Percentiles rank a stretch among this genome's conserved stretches.
These are phyloP conservation scores for Monochamus alternatus DNA, from an alignment of 2,888 invertebrate genomes.

Conservation along the genomic window DNA sequence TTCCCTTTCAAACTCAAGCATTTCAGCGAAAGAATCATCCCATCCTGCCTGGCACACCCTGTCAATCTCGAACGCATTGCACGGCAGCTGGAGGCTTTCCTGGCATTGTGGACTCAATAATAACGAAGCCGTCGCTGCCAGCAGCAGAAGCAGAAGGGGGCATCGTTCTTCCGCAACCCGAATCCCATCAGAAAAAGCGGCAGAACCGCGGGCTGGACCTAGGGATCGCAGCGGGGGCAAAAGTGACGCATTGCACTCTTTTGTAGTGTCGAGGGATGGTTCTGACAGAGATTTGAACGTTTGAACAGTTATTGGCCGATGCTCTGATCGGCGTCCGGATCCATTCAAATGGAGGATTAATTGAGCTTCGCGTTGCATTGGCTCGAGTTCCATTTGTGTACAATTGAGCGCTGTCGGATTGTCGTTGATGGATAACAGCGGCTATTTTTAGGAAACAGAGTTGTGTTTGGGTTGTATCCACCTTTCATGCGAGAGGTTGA, in stretches of 20 bases:
- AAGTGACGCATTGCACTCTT: slow-evolving; percentile 5
- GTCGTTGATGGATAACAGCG: not conserved
- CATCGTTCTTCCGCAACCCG: not conserved
- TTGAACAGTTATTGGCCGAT: slow-evolving; percentile 5
- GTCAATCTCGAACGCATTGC: no score
- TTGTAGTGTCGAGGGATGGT: not conserved
- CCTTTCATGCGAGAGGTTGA: no score
- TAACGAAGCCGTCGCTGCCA: not conserved
- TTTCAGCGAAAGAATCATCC: no score
- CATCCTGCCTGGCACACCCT: no score
- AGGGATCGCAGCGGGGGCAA: not conserved
- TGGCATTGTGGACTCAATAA: no score
- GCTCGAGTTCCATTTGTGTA: slow-evolving; percentile 1
- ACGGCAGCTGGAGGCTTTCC: no score
- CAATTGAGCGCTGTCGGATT: not conserved
- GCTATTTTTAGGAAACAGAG: not conserved
- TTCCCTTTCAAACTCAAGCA: no score
- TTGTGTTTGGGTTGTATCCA: not conserved
- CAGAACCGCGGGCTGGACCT: not conserved
- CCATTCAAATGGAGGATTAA: slow-evolving; percentile 1
- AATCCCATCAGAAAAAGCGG: slow-evolving; percentile 4
- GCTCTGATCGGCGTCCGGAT: not conserved
- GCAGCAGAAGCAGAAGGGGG: not conserved
- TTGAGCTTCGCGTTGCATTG: not conserved
- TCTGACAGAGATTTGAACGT: slow-evolving; percentile 9